Evolutionary conservation across 2,113 vertebrate species (phyloP).

Genomic region (Gnathonemus echidnorhynchus): DNA sequence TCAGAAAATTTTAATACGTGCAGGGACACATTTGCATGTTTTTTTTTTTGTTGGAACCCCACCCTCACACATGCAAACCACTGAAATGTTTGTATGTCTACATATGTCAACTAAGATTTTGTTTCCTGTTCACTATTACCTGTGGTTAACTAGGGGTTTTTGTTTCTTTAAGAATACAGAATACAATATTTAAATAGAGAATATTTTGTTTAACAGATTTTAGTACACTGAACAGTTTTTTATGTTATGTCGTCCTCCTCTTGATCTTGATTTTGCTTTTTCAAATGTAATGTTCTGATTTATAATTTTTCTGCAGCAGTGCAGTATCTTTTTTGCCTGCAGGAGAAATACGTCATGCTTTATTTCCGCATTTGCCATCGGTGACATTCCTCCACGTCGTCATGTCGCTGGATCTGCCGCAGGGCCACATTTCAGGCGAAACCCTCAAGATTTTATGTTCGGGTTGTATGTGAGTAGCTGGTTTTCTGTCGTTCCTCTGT

Average conservation of each 20-base stretch:
- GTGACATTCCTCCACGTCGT: neutral
- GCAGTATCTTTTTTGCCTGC: neutral
- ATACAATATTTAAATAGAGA: slow-evolving; percentile 1
- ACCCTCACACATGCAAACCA: neutral
- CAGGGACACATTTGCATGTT: neutral
- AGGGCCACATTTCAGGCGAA: neutral
- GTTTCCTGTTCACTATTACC: neutral
- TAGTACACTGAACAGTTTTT: neutral
- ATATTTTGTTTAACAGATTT: neutral
- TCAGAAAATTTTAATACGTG: neutral
- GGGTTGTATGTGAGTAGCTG: neutral
- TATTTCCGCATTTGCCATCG: neutral
- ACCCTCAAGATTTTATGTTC: neutral
- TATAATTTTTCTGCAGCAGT: neutral
- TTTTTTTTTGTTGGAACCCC: neutral
- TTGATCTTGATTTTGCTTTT: neutral
- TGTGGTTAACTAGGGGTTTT: neutral
- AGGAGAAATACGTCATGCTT: neutral
- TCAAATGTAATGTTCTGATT: neutral
- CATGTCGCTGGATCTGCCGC: neutral
- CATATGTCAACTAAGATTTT: neutral
- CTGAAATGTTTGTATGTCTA: neutral
- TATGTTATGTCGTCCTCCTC: neutral
- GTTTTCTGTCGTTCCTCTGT: neutral
- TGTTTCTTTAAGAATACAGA: neutral